phyloP scores from a whole-genome alignment of 2,797 vertebrate genomes.

The Nyctibius grandis region DNA sequence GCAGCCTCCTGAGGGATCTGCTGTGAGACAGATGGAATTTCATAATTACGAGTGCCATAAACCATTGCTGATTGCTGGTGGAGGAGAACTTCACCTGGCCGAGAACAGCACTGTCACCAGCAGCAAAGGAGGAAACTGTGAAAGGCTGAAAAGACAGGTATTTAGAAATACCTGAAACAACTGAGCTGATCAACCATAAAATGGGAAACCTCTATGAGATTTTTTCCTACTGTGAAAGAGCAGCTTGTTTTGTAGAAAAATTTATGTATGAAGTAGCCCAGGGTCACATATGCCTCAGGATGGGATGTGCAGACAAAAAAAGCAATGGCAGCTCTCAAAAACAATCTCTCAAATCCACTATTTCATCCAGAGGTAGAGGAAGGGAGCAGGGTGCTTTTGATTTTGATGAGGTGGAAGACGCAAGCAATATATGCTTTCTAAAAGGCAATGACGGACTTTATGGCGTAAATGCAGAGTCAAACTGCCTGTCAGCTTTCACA shows the following conservation, averaged over 20 bases:
- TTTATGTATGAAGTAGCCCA: not conserved
- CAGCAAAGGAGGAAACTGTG: not conserved
- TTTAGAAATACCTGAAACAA: not conserved
- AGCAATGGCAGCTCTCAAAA: not conserved
- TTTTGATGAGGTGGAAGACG: not conserved
- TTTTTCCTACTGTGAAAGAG: not conserved
- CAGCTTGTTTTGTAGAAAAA: not conserved
- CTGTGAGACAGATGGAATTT: constrained; percentile 64
- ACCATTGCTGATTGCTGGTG: constrained; percentile 13
- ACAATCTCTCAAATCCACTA: not conserved
- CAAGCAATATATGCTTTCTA: not conserved
- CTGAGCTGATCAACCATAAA: not conserved
- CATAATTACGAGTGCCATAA: constrained; percentile 29
- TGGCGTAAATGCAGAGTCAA: not conserved
- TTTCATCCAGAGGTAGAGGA: not conserved
- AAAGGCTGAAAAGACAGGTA: not conserved
- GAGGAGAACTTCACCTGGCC: constrained; percentile 48
- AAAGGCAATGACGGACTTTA: not conserved
- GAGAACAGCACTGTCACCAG: not conserved
- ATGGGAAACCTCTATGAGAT: not conserved
- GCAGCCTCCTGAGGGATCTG: constrained; percentile 54
- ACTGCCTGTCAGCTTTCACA: not conserved
- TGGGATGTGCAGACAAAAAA: not conserved
- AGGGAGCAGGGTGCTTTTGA: not conserved
- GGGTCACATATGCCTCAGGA: not conserved